phyloP scores from a whole-genome alignment of 2,113 vertebrate genomes.

The Oreotrochilus melanogaster region DNA sequence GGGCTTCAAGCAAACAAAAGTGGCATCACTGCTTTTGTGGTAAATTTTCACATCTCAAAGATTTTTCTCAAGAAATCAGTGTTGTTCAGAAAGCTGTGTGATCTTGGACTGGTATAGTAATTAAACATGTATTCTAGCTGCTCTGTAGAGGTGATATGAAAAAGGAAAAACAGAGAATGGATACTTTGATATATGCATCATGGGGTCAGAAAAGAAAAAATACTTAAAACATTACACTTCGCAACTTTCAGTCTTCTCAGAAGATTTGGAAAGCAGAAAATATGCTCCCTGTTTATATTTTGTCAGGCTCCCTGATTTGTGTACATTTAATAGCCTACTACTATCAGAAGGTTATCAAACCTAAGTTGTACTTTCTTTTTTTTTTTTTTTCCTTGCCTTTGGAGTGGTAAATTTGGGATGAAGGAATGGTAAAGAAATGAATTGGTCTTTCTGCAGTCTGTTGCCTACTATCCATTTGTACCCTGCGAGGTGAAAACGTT shows the following conservation, averaged over 20 bases:
- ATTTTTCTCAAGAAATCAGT: conserved; percentile 1
- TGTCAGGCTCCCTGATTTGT: background rate
- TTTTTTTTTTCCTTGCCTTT: background rate
- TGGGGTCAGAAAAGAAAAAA: background rate
- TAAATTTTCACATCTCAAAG: background rate
- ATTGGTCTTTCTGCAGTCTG: background rate
- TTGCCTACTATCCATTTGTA: background rate
- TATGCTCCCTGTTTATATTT: background rate
- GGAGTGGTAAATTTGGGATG: background rate
- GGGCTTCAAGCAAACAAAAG: background rate
- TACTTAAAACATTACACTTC: background rate
- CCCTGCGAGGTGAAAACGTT: background rate
- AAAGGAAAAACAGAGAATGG: background rate
- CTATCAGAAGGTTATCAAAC: conserved; percentile 25
- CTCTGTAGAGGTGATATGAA: background rate
- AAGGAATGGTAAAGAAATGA: background rate
- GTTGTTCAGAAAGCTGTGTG: background rate
- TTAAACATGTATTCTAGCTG: background rate
- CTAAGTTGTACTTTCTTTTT: background rate
- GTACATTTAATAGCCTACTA: conserved; percentile 1
- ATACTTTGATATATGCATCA: background rate
- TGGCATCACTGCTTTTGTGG: background rate
- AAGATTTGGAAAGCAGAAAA: background rate
- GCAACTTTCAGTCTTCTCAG: conserved; percentile 18
- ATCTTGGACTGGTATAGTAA: background rate